phyloP scores from a whole-genome alignment of 92 coral and sea anemone genomes.

The Isaurus tuberculatus region DNA sequence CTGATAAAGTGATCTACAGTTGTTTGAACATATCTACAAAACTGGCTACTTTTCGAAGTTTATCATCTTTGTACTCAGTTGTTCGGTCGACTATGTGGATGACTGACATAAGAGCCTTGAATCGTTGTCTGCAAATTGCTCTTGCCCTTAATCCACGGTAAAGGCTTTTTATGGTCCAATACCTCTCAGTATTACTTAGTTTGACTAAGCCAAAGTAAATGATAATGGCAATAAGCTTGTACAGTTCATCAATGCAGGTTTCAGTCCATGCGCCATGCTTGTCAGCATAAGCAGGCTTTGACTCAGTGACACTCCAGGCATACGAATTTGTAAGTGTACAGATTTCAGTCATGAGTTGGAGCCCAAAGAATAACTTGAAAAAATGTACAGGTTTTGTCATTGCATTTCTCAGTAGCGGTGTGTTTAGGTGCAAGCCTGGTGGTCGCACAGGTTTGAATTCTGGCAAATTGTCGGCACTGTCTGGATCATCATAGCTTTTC shows the following conservation, averaged over 20 bases:
- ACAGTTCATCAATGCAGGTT: constrained; percentile 63
- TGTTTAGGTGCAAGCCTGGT: constrained; percentile 63
- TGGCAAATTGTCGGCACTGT: constrained; percentile 61
- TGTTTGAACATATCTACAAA: constrained; percentile 65
- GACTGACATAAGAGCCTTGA: constrained; percentile 66
- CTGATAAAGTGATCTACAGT: constrained; percentile 63
- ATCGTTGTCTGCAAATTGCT: constrained; percentile 49
- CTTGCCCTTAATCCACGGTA: constrained; percentile 84
- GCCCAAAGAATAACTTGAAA: constrained; percentile 64
- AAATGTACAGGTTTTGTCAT: constrained; percentile 73
- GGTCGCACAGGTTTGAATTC: constrained; percentile 65
- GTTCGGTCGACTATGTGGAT: constrained; percentile 76
- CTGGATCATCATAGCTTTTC: constrained; percentile 63
- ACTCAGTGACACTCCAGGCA: constrained; percentile 57
- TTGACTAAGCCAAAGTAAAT: constrained; percentile 73
- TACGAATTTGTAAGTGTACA: constrained; percentile 67
- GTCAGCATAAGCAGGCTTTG: constrained; percentile 37
- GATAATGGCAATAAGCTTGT: constrained; percentile 59
- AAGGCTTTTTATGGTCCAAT: constrained; percentile 75
- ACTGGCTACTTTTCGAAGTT: constrained; percentile 62
- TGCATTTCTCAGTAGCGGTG: constrained; percentile 42
- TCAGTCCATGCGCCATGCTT: constrained; percentile 70
- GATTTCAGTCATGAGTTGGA: constrained; percentile 57
- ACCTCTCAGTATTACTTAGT: constrained; percentile 52
- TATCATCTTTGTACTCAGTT: constrained; percentile 59